Conservation (phyloP, 2,888 invertebrate species). For the Macaria notata region DNA sequence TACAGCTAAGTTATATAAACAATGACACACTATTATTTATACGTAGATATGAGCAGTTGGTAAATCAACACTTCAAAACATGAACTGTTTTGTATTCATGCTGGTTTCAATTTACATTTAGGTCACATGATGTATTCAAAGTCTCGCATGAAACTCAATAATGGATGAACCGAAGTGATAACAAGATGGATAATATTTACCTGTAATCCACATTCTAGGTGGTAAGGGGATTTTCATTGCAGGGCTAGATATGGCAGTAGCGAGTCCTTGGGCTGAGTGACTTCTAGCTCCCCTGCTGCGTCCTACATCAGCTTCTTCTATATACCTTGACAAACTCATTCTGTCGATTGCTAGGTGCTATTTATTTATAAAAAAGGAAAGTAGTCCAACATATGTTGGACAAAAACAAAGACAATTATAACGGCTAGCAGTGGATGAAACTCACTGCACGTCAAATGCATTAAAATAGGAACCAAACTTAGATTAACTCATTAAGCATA, state of each 20-base stretch:
- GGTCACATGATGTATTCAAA: conserved; percentile 2
- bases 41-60: too few relatives aligned
- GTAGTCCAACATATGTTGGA: conserved; percentile 68
- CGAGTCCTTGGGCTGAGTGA: conserved; percentile 72
- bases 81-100: neutral
- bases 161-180: neutral
- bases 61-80: too few relatives aligned
- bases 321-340: conserved; percentile 57
- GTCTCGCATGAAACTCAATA: neutral
- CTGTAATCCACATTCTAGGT: conserved; percentile 76
- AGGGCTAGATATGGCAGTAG: conserved; percentile 58
- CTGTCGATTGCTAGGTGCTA: conserved; percentile 44
- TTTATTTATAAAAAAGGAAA: conserved; percentile 52
- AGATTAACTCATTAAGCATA: conserved; percentile 55
- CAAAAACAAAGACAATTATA: conserved; percentile 53
- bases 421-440: conserved; percentile 47
- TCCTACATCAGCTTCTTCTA: conserved; percentile 43
- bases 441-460: conserved; percentile 44
- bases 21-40: too few relatives aligned
- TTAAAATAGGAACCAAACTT: conserved; percentile 37
- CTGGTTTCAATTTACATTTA: conserved; percentile 2
- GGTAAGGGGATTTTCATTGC: conserved; percentile 77
- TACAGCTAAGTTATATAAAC: neutral
- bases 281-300: conserved; percentile 57
- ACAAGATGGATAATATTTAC: conserved; percentile 42